Conservation (phyloP, 2,113 vertebrate genomes). For the Lycocorax pyrrhopterus region DNA sequence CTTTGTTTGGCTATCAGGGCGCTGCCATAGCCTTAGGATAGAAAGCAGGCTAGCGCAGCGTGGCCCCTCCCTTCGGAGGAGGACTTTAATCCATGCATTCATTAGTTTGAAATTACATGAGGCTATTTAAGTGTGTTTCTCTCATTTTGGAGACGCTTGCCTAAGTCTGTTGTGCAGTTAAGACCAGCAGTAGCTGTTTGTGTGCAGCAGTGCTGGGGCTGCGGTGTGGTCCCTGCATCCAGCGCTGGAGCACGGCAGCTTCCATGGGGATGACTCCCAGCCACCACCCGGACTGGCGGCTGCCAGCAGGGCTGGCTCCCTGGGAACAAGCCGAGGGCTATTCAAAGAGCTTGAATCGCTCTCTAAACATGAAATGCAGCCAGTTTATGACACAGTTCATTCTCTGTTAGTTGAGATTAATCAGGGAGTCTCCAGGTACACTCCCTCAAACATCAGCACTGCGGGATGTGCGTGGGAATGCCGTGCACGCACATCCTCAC, state of each 20-base stretch:
- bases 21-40: background rate
- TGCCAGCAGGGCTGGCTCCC: fast-evolving
- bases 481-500: fast-evolving
- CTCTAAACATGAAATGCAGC: background rate
- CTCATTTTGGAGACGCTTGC: background rate
- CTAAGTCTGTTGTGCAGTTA: background rate
- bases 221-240: fast-evolving
- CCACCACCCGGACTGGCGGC: fast-evolving
- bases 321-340: background rate
- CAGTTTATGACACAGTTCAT: background rate
- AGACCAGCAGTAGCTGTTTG: background rate
- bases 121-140: background rate
- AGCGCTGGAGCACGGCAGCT: background rate
- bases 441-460: fast-evolving
- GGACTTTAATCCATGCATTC: background rate
- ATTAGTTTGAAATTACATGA: background rate
- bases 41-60: background rate
- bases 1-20: background rate
- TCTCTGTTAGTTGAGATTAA: background rate
- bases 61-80: background rate
- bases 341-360: background rate
- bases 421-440: background rate
- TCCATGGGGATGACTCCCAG: background rate
- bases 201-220: fast-evolving
- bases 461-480: background rate